Evolutionary conservation across 2,113 vertebrate genomes (phyloP), one percentile per base, ranked within the genome.

Genomic region (Psittacara wagleri): DNA sequence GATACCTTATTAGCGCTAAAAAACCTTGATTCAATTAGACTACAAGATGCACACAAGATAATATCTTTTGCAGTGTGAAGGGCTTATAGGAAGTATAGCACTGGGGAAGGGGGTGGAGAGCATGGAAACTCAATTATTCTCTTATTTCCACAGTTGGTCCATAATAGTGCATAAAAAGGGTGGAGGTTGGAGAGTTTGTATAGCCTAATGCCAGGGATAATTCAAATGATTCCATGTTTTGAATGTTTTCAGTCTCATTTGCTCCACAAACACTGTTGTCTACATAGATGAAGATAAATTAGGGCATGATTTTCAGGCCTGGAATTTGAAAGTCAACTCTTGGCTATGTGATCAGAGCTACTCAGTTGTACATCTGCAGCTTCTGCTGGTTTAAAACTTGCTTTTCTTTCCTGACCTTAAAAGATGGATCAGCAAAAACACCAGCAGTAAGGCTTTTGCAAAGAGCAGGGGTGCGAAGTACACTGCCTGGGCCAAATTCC

Each of bases 11-110:
- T 92, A 95, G 66, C 19, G 28, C 87, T 96, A 82, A 90, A 85
- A 85, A 93, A 35, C 87, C 90, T 91, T 94, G 92, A 83, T 94
- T 96, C 93, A 90, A 90, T 97, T 96, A 95, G 59, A 63, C 27
- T 87, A 95, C 94, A 96, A 96, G 91, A 95, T 95, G 90, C 81
- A 80, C 73, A 76, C 89, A 94, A 92, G 92, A 92, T 86, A 74
- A 5, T 88, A 80, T 68, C 73, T 95, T 96, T 44, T 55, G 48
- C 2, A 6, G 51, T 64, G 11, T 49, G 41, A 89, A 72, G 35
- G 48, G 17, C 35, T 89, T 43, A 8, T 55, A 63, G 80, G 31
- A 92, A 80, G 11, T 44, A 27, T 41, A 76, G 33, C 46, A 55
- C 48, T 52, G 44, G 70, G 51, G 33, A 79, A 64, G 13, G 43